These are phyloP conservation scores for Spilosoma lubricipeda DNA, from an alignment of 2,888 invertebrate species.

Conservation along the genomic window DNA sequence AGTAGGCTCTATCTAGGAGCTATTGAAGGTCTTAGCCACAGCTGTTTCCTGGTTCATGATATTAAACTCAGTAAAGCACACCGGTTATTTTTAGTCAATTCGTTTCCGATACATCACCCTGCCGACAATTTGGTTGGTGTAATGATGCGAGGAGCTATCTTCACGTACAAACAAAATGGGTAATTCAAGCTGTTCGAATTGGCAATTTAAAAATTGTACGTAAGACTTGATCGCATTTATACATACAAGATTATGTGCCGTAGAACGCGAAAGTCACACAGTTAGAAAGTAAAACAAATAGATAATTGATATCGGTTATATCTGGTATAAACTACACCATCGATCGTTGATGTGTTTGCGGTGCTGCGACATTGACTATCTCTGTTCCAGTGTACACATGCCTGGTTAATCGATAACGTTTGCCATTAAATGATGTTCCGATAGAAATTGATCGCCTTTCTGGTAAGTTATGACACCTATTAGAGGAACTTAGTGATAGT, in stretches of 20 bases:
- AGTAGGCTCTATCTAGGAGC: no score
- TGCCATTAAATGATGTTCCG: constrained; percentile 9
- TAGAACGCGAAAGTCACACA: background rate
- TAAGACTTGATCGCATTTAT: background rate
- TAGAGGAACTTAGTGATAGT: background rate
- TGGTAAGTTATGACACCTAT: constrained; percentile 3
- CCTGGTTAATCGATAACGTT: constrained; percentile 12
- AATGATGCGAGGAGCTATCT: background rate
- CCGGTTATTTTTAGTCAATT: background rate
- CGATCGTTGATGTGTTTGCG: constrained; percentile 15
- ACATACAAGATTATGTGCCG: background rate
- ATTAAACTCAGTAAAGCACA: background rate
- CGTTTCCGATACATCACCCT: background rate
- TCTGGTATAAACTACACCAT: constrained; percentile 8
- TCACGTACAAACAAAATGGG: background rate
- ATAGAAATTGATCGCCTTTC: constrained; percentile 5
- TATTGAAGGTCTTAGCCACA: no score
- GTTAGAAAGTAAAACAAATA: background rate
- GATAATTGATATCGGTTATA: constrained; percentile 8
- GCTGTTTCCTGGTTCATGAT: background rate
- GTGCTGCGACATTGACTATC: constrained; percentile 8
- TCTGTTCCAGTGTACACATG: constrained; percentile 10
- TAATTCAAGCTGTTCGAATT: background rate
- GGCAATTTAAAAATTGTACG: background rate
- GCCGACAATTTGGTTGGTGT: background rate